Base-by-base conservation (phyloP, 2,113 vertebrate genomes). In the Elanus axillaris region DNA sequence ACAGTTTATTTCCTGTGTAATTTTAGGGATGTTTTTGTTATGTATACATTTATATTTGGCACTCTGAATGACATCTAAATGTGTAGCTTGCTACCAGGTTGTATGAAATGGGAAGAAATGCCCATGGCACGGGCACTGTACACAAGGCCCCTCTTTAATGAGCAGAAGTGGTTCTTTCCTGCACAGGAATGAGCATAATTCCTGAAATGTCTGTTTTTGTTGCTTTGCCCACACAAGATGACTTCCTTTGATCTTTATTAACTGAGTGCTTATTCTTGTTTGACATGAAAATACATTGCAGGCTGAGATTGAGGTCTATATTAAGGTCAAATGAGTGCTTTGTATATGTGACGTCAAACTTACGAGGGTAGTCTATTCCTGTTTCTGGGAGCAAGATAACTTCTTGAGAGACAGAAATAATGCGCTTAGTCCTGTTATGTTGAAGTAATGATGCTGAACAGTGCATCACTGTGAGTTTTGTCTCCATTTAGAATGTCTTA, bases 101-200 rank as follows among this genome's bases (percentile, higher is more conserved):
- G 34, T 42, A 7, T 50, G 76, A 67, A 42, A 59, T 19, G 10
- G 77, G 62, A 71, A 75, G 66, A 34, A 68, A 40, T 29, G 52
- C 16, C 47, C 1, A 0, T 29, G 38, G 38, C 2, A 0, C 4
- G 4, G 47, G 14, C 63, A 43, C 36, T 66, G 38, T 29, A 62
- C 31, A 11, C 0, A 3, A 86, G 48, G 32, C 13, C 8, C 6
- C 0, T 2, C 42, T 73, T 9, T 38, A 2, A n/a, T 26, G 42
- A 76, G 12, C 27, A 58, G 50, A n/a, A 48, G 8, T 42, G 50
- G 9, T 56, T 78, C 27, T 47, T 32, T 74, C 43, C 81, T 74
- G 64, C 13, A 13, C 13, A 42, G 31, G 34, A 69, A 60, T 32
- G 18, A 69, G 20, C 11, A 3, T 20, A 31, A 34, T 48, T 77